Evolutionary conservation across 1,140 invertebrate species (phyloP).

Genomic region (Meloidogyne exigua): DNA sequence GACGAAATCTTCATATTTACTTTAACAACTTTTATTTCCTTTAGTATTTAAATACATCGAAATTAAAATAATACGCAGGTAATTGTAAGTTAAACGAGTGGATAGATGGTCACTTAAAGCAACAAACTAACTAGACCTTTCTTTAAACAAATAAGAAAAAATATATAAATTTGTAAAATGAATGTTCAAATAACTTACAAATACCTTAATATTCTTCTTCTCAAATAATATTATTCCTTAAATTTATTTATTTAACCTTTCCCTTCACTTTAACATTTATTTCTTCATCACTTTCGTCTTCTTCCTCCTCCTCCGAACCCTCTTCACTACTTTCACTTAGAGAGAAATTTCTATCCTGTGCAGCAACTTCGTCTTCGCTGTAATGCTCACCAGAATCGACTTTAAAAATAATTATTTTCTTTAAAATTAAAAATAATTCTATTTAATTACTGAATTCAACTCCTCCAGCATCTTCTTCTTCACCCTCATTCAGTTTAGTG

Average conservation of each 20-base stretch:
- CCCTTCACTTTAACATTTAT: background rate
- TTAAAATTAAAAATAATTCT: background rate
- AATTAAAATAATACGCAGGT: slow-evolving; percentile 1
- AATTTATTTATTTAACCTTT: slow-evolving; percentile 11
- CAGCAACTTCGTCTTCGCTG: slow-evolving; percentile 39
- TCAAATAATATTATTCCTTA: background rate
- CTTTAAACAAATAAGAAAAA: too few relatives aligned
- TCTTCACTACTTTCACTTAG: slow-evolving; percentile 13
- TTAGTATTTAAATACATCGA: background rate
- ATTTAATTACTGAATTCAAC: slow-evolving; percentile 58
- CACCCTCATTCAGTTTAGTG: slow-evolving; percentile 64
- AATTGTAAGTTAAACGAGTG: too few relatives aligned
- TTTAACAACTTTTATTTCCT: background rate
- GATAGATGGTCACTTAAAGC: too few relatives aligned
- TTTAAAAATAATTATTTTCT: slow-evolving; percentile 1
- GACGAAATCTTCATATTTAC: too few relatives aligned
- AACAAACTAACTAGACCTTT: too few relatives aligned
- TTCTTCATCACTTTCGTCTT: slow-evolving; percentile 31
- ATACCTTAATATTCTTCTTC: background rate
- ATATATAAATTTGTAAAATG: too few relatives aligned
- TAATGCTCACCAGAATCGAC: slow-evolving; percentile 36
- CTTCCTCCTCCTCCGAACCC: slow-evolving; percentile 41
- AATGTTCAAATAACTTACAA: too few relatives aligned
- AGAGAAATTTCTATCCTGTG: slow-evolving; percentile 39
- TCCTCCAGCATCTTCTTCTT: slow-evolving; percentile 60